These are phyloP conservation scores for Melipona quadrifasciata DNA, from an alignment of 1,140 invertebrate genomes.

Conservation along the genomic window DNA sequence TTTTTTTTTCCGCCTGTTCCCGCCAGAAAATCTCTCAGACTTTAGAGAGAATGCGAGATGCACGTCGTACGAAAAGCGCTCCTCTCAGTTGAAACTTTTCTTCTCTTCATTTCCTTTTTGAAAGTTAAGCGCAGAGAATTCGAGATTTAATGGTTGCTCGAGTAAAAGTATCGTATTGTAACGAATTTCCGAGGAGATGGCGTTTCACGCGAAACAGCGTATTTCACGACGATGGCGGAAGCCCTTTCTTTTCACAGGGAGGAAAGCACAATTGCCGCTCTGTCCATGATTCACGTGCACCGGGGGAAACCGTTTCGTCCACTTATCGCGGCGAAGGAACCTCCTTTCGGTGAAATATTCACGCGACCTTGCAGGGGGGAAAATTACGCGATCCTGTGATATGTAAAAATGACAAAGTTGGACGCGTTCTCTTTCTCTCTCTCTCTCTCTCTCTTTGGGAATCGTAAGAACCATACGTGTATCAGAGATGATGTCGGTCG, in stretches of 20 bases:
- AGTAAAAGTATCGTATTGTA: too few relatives aligned
- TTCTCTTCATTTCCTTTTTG: too few relatives aligned
- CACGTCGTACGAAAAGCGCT: too few relatives aligned
- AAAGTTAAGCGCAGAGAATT: too few relatives aligned
- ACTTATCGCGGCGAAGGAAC: constrained; percentile 36
- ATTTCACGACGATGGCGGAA: neutral
- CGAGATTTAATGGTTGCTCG: neutral
- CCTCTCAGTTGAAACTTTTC: neutral
- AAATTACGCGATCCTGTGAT: constrained; percentile 41
- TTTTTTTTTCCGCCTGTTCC: too few relatives aligned
- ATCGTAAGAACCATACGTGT: constrained; percentile 34
- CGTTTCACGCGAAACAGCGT: neutral
- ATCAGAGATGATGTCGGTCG: constrained; percentile 25
- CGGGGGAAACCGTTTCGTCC: constrained; percentile 11
- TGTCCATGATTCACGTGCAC: constrained; percentile 18
- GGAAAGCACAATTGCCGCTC: neutral
- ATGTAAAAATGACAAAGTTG: constrained; percentile 40
- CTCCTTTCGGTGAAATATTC: constrained; percentile 37
- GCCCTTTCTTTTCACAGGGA: neutral
- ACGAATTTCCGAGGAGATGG: neutral
- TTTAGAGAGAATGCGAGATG: too few relatives aligned
- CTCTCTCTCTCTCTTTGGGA: neutral
- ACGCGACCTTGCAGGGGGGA: constrained; percentile 4
- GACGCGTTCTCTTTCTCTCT: neutral
- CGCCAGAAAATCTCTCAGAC: too few relatives aligned